These are phyloP conservation scores for Drosophila lini DNA, from an alignment of 1,140 invertebrate species.

Conservation along the genomic window DNA sequence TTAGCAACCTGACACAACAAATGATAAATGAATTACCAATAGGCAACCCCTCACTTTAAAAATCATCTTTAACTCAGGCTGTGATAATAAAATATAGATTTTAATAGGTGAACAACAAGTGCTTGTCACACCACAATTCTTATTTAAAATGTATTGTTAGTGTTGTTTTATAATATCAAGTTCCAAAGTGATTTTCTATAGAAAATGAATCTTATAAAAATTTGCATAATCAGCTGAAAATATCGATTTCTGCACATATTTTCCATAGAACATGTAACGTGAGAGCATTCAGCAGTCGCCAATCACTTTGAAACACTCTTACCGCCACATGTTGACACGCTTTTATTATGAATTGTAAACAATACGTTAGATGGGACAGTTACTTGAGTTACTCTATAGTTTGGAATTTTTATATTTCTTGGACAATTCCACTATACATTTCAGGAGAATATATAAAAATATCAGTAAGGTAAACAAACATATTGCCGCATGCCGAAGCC, in stretches of 20 bases:
- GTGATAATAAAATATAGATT: too few species aligned
- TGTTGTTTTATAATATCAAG: background rate
- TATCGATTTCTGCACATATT: background rate
- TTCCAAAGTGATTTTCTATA: background rate
- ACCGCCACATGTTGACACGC: background rate
- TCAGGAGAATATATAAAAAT: background rate
- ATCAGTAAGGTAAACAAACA: background rate
- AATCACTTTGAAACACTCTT: too few species aligned
- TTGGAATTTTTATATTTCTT: background rate
- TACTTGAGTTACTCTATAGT: background rate
- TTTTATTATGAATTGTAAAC: constrained; percentile 6
- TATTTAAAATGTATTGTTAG: background rate
- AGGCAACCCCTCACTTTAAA: background rate
- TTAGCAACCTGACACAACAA: too few species aligned
- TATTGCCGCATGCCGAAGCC: background rate
- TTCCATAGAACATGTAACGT: background rate
- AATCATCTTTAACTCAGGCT: background rate
- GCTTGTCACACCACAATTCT: background rate
- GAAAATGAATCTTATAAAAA: background rate
- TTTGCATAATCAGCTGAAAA: constrained; percentile 10
- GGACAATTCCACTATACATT: background rate
- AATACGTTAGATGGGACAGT: background rate
- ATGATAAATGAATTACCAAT: too few species aligned
- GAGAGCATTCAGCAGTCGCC: background rate
- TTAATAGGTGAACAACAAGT: too few species aligned